These are phyloP conservation scores for Malurus melanocephalus DNA, from an alignment of 2,113 vertebrate species.

Conservation along the genomic window DNA sequence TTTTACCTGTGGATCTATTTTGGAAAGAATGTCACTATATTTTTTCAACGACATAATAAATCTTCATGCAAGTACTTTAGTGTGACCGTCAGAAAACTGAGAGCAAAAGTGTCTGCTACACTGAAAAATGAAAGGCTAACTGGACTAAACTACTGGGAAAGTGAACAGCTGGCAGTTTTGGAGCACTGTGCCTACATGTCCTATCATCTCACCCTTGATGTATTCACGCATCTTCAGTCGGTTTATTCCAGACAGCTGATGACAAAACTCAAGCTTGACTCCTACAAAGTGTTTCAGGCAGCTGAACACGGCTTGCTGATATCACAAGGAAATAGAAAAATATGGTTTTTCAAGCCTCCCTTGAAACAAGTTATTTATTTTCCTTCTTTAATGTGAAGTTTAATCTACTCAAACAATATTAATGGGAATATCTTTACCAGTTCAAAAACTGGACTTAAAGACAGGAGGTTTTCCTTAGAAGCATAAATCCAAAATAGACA, in stretches of 20 bases:
- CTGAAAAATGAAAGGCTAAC: not conserved
- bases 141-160: not conserved
- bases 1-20: not conserved
- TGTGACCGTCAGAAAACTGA: not conserved
- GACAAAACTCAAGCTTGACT: not conserved
- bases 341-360: rapidly evolving
- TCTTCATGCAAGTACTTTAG: not conserved
- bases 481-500: not conserved
- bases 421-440: not conserved
- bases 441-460: not conserved
- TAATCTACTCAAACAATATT: not conserved
- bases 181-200: rapidly evolving
- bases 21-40: not conserved
- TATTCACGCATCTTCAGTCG: not conserved
- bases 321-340: not conserved
- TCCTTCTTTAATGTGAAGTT: not conserved
- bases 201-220: not conserved
- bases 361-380: not conserved
- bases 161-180: not conserved
- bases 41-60: not conserved
- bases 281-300: not conserved
- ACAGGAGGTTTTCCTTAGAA: not conserved
- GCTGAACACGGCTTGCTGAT: not conserved
- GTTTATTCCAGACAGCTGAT: not conserved
- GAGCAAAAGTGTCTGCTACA: not conserved